A percentile compares a stretch with the other conserved stretches of the same genome.
Conservation (phyloP, 2,797 vertebrate species). For the Takifugu rubripes region DNA sequence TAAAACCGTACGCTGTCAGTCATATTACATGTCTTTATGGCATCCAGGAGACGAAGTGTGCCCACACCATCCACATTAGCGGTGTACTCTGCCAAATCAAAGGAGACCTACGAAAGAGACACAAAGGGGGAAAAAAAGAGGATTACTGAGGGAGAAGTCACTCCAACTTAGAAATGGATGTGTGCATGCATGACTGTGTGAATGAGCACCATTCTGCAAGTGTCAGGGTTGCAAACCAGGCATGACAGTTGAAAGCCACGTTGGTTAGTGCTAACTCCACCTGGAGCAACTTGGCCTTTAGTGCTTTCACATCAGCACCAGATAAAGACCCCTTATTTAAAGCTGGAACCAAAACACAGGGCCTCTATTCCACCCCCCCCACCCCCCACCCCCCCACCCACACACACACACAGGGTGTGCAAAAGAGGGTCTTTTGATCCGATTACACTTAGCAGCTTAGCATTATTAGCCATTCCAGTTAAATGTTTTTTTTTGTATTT, state of each 20-base stretch:
- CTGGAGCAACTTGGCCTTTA: slow-evolving; percentile 49
- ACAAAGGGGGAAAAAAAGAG: neutral
- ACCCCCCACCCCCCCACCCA: neutral
- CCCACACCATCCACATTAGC: slow-evolving; percentile 95
- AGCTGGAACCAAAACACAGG: slow-evolving; percentile 60
- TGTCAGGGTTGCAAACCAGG: slow-evolving; percentile 47
- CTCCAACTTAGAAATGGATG: slow-evolving; percentile 42
- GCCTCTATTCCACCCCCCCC: slow-evolving; percentile 56
- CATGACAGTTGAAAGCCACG: slow-evolving; percentile 56
- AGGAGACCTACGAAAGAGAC: slow-evolving; percentile 83
- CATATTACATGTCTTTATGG: slow-evolving; percentile 93
- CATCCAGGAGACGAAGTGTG: slow-evolving; percentile 90
- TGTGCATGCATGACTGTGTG: slow-evolving; percentile 17
- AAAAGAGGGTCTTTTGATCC: no score
- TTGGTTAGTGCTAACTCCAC: slow-evolving; percentile 60
- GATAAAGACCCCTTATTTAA: slow-evolving; percentile 69
- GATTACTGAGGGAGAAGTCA: slow-evolving; percentile 14
- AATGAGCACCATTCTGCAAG: slow-evolving; percentile 16
- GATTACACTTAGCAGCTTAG: no score
- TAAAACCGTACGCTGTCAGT: slow-evolving; percentile 91
- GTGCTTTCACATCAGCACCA: slow-evolving; percentile 37
- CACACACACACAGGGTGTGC: neutral
- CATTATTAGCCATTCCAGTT: no score
- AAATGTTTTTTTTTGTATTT: no score
- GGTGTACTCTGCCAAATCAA: slow-evolving; percentile 96